Base-by-base conservation (phyloP, 2,113 vertebrate genomes). In the Anolis carolinensis region DNA sequence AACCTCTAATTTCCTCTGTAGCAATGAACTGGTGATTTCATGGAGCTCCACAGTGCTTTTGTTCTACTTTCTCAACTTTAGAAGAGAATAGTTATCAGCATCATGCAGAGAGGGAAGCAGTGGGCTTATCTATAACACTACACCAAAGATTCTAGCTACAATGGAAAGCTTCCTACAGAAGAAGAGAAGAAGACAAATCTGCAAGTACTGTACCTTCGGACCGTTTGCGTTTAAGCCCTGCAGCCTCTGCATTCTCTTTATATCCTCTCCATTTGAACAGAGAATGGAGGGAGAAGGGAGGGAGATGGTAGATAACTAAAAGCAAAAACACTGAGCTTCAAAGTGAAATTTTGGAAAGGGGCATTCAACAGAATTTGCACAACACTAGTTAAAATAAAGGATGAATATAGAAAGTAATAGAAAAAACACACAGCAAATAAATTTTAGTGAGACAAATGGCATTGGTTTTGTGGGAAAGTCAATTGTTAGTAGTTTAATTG, bases 181-280 rank as follows among this genome's bases (percentile, higher is more conserved):
- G 27, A 78, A 88, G 72, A 94, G 79, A 91, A 92, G 92, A 75
- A 79, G 70, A 87, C 85, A 63, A 93, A 93, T 89, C 94, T 93
- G 79, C 91, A 82, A 62, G 97, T 98, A 98, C 97, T 95, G 97
- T 99, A 99, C 99, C 98, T 99, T 99, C 97, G 94, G 97, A 98
- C 95, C 97, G 97, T 97, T 98, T 99, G 97, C 98, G 89, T 89
- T 99, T 99, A 98, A 97, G 97, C 97, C 98, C 97, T 98, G 98
- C 94, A 81, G 97, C 96, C 94, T 97, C 98, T 97, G 98, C 94
- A 94, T 96, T 98, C 96, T 97, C 98, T 97, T 98, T 98, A 99
- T 97, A 97, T 98, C 98, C 98, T 96, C 98, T 99, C 99, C 99
- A 99, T 98, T 98, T 98, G 98, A 99, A 99, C 97, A 99, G 96